Evolutionary conservation across 2,797 vertebrate species (phyloP).

Genomic region (Dendrocincla tyrannina): DNA sequence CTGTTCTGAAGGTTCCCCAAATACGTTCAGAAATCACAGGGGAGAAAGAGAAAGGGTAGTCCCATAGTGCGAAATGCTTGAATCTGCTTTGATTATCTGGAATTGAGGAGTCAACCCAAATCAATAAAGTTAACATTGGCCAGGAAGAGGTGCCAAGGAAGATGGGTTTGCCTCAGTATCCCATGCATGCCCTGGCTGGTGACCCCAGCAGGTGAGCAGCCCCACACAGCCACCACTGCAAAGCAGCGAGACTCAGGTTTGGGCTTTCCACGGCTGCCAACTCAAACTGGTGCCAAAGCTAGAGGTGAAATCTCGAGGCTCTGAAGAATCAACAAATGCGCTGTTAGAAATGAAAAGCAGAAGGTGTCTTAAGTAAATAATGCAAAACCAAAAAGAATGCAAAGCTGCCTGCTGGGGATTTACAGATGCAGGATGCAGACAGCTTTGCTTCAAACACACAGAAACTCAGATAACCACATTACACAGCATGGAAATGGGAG

Average conservation of each 20-base stretch:
- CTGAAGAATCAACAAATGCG: neutral
- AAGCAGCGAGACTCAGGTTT: neutral
- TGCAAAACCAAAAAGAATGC: neutral
- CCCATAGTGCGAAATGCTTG: neutral
- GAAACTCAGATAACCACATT: neutral
- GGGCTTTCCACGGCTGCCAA: neutral
- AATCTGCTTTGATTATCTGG: neutral
- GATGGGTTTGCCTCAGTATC: neutral
- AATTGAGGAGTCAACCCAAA: neutral
- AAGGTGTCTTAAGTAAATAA: neutral
- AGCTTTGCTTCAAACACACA: neutral
- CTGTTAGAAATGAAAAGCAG: neutral
- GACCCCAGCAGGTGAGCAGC: neutral
- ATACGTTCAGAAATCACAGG: neutral
- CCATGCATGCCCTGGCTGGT: neutral
- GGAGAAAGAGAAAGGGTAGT: neutral
- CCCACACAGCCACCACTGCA: accelerated
- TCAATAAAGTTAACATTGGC: neutral
- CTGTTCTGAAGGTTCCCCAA: neutral
- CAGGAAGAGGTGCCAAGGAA: neutral
- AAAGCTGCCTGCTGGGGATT: neutral
- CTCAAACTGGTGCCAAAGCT: neutral
- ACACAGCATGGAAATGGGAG: neutral
- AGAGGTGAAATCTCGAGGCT: neutral
- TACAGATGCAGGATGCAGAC: neutral